phyloP scores from a whole-genome alignment of 2,797 vertebrate genomes.

The Coranthus polyacanthus region DNA sequence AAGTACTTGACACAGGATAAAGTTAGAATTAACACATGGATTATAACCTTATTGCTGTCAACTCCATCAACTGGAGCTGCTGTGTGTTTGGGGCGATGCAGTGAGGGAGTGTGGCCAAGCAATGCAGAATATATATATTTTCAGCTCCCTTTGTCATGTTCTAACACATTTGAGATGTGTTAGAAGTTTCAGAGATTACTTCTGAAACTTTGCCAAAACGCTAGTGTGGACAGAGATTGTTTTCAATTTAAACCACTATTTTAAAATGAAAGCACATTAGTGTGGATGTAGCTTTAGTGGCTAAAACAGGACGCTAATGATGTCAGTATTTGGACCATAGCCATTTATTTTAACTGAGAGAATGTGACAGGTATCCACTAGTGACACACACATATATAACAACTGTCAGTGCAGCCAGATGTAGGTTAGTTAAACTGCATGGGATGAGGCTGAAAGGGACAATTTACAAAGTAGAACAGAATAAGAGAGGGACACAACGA shows the following conservation, averaged over 20 bases:
- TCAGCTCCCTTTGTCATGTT: too few species aligned
- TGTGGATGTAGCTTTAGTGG: not conserved
- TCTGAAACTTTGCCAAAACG: too few species aligned
- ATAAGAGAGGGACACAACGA: slow-evolving; percentile 17
- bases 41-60: slow-evolving; percentile 8
- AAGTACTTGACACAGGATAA: slow-evolving; percentile 4
- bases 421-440: slow-evolving; percentile 19
- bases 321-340: slow-evolving; percentile 4
- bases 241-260: too few species aligned
- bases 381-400: too few species aligned
- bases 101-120: not conserved
- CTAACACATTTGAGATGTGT: too few species aligned
- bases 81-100: not conserved
- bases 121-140: not conserved
- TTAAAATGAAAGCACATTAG: too few species aligned
- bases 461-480: slow-evolving; percentile 13
- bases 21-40: slow-evolving; percentile 19
- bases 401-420: slow-evolving; percentile 7
- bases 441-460: slow-evolving; percentile 12
- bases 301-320: not conserved
- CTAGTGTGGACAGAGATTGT: too few species aligned
- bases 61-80: not conserved
- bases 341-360: not conserved
- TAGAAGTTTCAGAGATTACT: too few species aligned
- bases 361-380: slow-evolving; percentile 2